Conservation (phyloP, 2,888 invertebrate species). For the Drosophila anomelani region DNA sequence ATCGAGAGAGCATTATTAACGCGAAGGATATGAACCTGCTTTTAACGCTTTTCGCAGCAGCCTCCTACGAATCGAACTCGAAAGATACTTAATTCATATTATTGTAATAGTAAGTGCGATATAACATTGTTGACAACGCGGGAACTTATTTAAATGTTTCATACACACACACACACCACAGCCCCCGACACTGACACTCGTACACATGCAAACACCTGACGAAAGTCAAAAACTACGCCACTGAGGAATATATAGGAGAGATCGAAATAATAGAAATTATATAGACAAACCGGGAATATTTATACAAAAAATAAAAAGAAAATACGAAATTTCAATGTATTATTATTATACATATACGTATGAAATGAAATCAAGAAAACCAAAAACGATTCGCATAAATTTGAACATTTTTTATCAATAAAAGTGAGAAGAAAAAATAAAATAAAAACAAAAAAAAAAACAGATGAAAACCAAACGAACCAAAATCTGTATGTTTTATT, state of each 20-base stretch:
- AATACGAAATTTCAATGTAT: constrained; percentile 63
- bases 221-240: constrained; percentile 62
- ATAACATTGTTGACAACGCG: constrained; percentile 69
- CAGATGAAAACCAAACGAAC: constrained; percentile 36
- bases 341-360: constrained; percentile 74
- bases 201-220: constrained; percentile 16
- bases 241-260: constrained; percentile 52
- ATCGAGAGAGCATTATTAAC: constrained; percentile 17
- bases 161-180: constrained; percentile 39
- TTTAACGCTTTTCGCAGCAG: constrained; percentile 62
- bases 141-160: constrained; percentile 66
- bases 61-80: constrained; percentile 46
- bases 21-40: constrained; percentile 46
- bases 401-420: constrained; percentile 79
- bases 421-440: constrained; percentile 57
- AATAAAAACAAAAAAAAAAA: constrained; percentile 42
- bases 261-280: constrained; percentile 73
- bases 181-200: constrained; percentile 26
- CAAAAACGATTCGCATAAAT: constrained; percentile 63
- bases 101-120: constrained; percentile 44
- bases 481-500: constrained; percentile 1
- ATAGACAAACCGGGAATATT: constrained; percentile 74
- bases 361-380: constrained; percentile 45
- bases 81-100: constrained; percentile 39
- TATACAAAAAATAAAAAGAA: constrained; percentile 57